phyloP scores from a whole-genome alignment of 1,140 invertebrate species.

The Zaprionus nigranus region DNA sequence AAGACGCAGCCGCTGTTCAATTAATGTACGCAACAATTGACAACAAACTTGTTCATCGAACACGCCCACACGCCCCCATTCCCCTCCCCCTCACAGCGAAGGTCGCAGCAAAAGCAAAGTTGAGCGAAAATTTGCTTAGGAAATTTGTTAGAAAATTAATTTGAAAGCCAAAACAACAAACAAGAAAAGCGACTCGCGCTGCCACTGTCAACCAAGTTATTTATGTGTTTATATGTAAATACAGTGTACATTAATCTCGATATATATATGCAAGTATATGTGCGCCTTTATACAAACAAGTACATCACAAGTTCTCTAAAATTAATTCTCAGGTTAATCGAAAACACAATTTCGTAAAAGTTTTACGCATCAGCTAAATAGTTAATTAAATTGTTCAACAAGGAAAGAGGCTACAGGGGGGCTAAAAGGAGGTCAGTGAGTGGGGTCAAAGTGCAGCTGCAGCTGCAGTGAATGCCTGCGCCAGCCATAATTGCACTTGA shows the following conservation, averaged over 20 bases:
- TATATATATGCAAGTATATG: slow-evolving; percentile 6
- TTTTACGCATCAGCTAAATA: slow-evolving; percentile 30
- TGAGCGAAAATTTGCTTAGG: slow-evolving; percentile 17
- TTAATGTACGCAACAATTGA: slow-evolving; percentile 70
- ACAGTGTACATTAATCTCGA: not conserved
- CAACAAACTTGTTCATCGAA: slow-evolving; percentile 48
- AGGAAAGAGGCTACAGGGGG: not conserved
- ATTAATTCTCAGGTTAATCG: slow-evolving; percentile 31
- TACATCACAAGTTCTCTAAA: slow-evolving; percentile 27
- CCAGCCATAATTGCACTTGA: slow-evolving; percentile 55
- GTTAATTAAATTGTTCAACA: slow-evolving; percentile 42
- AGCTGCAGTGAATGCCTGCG: slow-evolving; percentile 34
- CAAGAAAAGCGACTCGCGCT: slow-evolving; percentile 29
- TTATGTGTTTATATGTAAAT: slow-evolving; percentile 22
- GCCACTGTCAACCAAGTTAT: slow-evolving; percentile 42
- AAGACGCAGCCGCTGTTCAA: slow-evolving; percentile 58
- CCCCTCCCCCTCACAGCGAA: slow-evolving; percentile 17
- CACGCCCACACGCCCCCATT: not conserved
- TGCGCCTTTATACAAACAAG: slow-evolving; percentile 3
- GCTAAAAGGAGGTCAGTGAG: not conserved
- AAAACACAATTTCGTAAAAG: slow-evolving; percentile 16
- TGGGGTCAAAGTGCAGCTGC: slow-evolving; percentile 32
- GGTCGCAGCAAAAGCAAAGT: slow-evolving; percentile 26
- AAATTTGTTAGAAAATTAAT: slow-evolving; percentile 45
- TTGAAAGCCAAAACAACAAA: slow-evolving; percentile 28